A percentile compares a stretch with the other conserved stretches of the same genome.
phyloP scores from a whole-genome alignment of 2,797 vertebrate species.

The Sebastes kiyomatsui region DNA sequence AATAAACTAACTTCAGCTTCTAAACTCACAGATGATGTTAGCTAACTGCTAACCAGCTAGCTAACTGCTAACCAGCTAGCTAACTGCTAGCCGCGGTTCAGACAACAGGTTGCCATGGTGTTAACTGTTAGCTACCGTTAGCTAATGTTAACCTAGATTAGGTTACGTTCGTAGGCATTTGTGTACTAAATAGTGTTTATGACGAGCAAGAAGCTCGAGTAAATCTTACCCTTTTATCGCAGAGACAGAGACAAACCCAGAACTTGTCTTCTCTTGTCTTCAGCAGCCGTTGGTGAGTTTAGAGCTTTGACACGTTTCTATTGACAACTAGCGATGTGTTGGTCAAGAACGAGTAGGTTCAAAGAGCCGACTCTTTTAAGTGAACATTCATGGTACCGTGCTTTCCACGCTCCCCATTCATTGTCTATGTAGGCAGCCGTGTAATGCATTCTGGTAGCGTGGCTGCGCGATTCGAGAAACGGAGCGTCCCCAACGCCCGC shows the following conservation, averaged over 20 bases:
- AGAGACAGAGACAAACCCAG: neutral
- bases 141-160: neutral
- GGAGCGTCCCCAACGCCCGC: too few species aligned
- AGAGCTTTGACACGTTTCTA: neutral
- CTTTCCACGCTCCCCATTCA: too few species aligned
- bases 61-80: neutral
- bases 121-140: slow-evolving; percentile 27
- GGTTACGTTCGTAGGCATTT: neutral
- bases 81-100: neutral
- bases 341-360: too few species aligned
- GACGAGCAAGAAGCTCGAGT: neutral
- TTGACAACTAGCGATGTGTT: too few species aligned
- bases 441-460: too few species aligned
- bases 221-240: neutral
- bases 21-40: slow-evolving; percentile 4
- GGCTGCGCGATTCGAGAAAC: too few species aligned
- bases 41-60: neutral
- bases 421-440: too few species aligned
- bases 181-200: neutral
- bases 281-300: neutral
- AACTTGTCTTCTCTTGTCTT: slow-evolving; percentile 1
- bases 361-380: too few species aligned
- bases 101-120: slow-evolving; percentile 72
- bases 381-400: too few species aligned
- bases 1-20: neutral